Conservation (phyloP, 92 coral and sea anemone species). For the Umimayanthus chanpuru region DNA sequence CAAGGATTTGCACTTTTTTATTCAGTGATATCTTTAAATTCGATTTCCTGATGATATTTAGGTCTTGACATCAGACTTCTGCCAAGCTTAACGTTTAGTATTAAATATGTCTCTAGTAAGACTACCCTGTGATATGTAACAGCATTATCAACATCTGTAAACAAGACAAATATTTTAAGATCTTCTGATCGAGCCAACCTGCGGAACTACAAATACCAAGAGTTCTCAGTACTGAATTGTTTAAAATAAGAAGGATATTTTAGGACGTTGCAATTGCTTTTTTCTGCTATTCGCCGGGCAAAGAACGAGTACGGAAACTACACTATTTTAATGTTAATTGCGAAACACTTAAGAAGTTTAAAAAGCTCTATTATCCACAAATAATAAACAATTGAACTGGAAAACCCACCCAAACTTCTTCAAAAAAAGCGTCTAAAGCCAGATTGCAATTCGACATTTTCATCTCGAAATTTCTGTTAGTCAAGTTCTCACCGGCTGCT, state of each 20-base stretch:
- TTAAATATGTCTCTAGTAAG: not conserved
- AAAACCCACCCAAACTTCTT: not conserved
- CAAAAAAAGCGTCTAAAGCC: not conserved
- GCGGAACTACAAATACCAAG: not conserved
- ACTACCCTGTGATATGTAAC: not conserved
- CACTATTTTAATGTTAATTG: not conserved
- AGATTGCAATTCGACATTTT: too few species aligned
- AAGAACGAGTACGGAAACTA: not conserved
- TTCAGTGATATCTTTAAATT: not conserved
- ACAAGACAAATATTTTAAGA: not conserved
- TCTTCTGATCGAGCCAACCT: not conserved
- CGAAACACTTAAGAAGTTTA: not conserved
- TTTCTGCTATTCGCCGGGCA: not conserved
- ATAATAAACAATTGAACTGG: not conserved
- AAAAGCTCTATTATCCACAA: not conserved
- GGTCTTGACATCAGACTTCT: not conserved
- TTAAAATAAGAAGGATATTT: not conserved
- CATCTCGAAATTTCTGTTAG: too few species aligned
- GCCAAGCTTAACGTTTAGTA: not conserved
- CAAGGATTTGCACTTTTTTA: not conserved
- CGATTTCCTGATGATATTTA: not conserved
- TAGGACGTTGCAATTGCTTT: not conserved
- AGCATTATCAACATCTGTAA: conserved; percentile 18
- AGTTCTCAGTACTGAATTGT: not conserved
- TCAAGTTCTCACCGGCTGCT: not conserved